Evolutionary conservation across 2,113 vertebrate genomes (phyloP).

Genomic region (Chelonoidis abingdonii): DNA sequence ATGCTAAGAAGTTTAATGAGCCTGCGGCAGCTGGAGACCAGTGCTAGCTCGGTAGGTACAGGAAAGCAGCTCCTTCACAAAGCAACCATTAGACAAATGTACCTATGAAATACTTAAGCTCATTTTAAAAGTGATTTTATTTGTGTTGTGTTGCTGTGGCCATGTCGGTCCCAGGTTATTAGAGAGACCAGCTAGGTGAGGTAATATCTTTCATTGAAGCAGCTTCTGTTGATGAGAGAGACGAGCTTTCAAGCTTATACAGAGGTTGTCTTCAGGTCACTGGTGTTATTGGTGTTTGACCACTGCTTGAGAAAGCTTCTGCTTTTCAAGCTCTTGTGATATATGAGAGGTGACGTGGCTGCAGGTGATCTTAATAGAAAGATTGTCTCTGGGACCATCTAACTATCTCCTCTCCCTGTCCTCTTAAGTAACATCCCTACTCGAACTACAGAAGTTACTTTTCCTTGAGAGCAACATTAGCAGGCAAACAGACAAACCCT

Average conservation of each 20-base stretch:
- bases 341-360: background rate
- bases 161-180: background rate
- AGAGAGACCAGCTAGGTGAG: background rate
- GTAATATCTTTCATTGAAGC: background rate
- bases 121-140: background rate
- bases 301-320: background rate
- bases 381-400: background rate
- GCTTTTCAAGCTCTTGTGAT: background rate
- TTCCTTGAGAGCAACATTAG: background rate
- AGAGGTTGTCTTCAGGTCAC: background rate
- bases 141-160: background rate
- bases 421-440: background rate
- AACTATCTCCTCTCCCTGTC: background rate
- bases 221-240: background rate
- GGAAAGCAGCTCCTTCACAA: background rate
- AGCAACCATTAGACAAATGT: background rate
- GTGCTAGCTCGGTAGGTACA: background rate
- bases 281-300: background rate
- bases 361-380: background rate
- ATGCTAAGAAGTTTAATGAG: background rate
- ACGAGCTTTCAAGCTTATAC: background rate
- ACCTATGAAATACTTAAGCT: background rate
- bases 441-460: background rate
- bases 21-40: background rate
- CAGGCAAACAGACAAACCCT: background rate